A percentile compares a stretch with the other conserved stretches of the same genome.
These are phyloP conservation scores for Busseola fusca DNA, from an alignment of 2,888 invertebrate genomes.

Conservation along the genomic window DNA sequence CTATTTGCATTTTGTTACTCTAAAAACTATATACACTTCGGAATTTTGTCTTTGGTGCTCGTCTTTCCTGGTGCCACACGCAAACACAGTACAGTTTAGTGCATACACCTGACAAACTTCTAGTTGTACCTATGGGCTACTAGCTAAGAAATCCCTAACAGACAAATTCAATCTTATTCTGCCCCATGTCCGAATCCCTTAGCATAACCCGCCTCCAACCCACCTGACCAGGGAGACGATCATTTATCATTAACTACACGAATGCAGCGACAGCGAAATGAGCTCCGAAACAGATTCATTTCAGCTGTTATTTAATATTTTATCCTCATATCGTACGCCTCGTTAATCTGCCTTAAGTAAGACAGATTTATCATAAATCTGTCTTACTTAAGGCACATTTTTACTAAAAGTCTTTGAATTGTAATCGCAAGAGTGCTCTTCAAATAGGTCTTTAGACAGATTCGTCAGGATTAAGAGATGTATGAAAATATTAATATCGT, in stretches of 20 bases:
- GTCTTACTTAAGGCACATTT: conserved; percentile 37
- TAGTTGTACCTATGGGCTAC: background rate
- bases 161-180: background rate
- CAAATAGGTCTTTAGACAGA: conserved; percentile 41
- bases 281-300: conserved; percentile 31
- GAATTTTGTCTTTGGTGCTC: background rate
- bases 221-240: conserved; percentile 1
- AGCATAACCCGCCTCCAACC: background rate
- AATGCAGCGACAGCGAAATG: conserved; percentile 29
- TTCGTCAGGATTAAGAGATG: conserved; percentile 48
- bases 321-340: conserved; percentile 26
- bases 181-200: background rate
- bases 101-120: background rate
- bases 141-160: background rate
- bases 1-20: background rate
- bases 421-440: conserved; percentile 45
- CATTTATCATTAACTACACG: conserved; percentile 11
- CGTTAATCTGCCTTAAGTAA: conserved; percentile 44
- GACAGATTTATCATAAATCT: conserved; percentile 46
- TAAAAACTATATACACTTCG: background rate
- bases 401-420: conserved; percentile 33
- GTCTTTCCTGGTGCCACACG: background rate
- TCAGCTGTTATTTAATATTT: conserved; percentile 36
- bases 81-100: background rate
- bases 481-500: conserved; percentile 58